Evolutionary conservation across 2,888 invertebrate genomes (phyloP).

Genomic region (Yponomeuta malinellus): DNA sequence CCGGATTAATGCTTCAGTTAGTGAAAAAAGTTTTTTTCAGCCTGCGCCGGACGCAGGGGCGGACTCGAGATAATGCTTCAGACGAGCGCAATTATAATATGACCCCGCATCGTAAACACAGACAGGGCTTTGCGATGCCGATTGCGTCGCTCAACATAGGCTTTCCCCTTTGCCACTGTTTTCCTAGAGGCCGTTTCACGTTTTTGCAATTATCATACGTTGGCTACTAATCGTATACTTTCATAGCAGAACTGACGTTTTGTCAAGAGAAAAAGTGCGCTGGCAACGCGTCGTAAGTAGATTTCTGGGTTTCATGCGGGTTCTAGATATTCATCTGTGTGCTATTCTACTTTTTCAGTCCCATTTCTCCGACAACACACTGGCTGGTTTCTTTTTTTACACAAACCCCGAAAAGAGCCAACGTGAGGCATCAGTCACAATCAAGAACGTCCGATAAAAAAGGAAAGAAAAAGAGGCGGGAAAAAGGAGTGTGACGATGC

Average conservation of each 20-base stretch:
- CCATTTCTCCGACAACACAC: not conserved
- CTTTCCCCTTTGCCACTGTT: not conserved
- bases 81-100: conserved; percentile 10
- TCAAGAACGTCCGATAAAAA: conserved; percentile 8
- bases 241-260: not conserved
- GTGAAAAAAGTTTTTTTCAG: conserved; percentile 76
- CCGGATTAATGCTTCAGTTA: conserved; percentile 77
- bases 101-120: conserved; percentile 5
- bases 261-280: not conserved
- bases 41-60: conserved; percentile 66
- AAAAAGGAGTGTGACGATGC: conserved; percentile 44
- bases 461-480: not conserved
- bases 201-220: not conserved
- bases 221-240: not conserved
- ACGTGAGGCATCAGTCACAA: conserved; percentile 14
- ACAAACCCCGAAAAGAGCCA: not conserved
- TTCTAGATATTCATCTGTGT: conserved; percentile 14
- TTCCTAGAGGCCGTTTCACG: not conserved
- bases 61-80: conserved; percentile 35
- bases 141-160: not conserved
- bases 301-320: conserved; percentile 15
- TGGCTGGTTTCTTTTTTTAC: not conserved
- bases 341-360: not conserved
- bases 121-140: not conserved
- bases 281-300: conserved; percentile 10